phyloP scores from a whole-genome alignment of 2,113 vertebrate genomes.

The Serranochromis macrocephalus region DNA sequence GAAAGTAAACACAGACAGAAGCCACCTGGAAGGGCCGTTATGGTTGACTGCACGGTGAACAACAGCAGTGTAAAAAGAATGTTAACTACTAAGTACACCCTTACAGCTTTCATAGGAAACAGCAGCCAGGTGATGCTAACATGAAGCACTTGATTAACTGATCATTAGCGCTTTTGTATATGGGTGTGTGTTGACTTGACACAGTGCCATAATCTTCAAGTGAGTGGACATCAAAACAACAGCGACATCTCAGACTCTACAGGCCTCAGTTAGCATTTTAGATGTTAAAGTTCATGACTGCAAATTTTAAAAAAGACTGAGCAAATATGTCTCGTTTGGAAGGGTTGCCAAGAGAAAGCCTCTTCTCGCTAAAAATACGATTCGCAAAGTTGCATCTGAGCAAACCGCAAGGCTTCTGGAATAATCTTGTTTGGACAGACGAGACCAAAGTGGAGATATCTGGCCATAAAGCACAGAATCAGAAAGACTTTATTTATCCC shows the following conservation, averaged over 20 bases:
- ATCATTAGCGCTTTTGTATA: background rate
- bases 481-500: background rate
- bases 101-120: background rate
- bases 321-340: background rate
- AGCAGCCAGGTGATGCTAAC: background rate
- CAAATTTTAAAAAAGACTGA: background rate
- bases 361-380: background rate
- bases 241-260: background rate
- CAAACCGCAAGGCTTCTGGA: background rate
- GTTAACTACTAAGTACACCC: background rate
- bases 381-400: background rate
- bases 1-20: background rate
- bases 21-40: background rate
- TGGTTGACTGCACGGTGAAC: background rate
- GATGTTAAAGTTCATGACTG: background rate
- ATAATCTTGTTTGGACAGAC: background rate
- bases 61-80: background rate
- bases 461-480: background rate
- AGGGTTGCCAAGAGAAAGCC: background rate
- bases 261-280: background rate
- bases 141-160: background rate
- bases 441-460: background rate
- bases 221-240: background rate
- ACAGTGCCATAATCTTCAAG: background rate
- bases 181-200: background rate